Conservation (phyloP, 2,888 invertebrate genomes). For the Tricholauxania praeusta region DNA sequence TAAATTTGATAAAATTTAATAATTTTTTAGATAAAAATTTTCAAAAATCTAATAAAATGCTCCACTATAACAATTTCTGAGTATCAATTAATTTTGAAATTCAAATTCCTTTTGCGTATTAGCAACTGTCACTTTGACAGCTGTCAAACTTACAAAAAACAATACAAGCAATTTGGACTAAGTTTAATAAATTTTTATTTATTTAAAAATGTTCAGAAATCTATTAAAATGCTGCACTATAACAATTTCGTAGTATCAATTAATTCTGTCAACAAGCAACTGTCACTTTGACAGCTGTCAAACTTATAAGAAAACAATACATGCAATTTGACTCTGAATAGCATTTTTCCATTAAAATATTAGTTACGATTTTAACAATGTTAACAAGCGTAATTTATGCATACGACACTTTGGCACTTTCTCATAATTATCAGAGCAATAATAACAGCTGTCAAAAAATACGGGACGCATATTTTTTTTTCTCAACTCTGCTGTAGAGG, state of each 20-base stretch:
- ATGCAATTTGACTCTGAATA: not conserved
- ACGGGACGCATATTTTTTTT: constrained; percentile 34
- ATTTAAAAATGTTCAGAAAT: too few relatives aligned
- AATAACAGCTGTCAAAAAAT: constrained; percentile 38
- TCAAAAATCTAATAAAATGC: not conserved
- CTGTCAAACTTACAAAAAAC: constrained; percentile 37
- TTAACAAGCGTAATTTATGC: constrained; percentile 41
- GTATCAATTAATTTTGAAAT: constrained; percentile 37
- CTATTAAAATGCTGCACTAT: not conserved
- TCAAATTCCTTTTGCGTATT: constrained; percentile 30
- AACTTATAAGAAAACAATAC: constrained; percentile 32
- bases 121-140: constrained; percentile 44
- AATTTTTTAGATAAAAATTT: too few relatives aligned
- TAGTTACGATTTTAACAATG: constrained; percentile 36
- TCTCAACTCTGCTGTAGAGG: not conserved
- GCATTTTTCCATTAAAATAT: constrained; percentile 7
- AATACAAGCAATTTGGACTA: constrained; percentile 10
- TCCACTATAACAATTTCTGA: not conserved
- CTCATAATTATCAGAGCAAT: constrained; percentile 23
- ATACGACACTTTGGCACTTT: constrained; percentile 24
- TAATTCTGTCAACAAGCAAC: constrained; percentile 41
- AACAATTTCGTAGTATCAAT: not conserved
- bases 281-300: constrained; percentile 43
- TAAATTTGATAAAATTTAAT: too few relatives aligned
- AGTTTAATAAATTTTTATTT: too few relatives aligned